A percentile compares a stretch with the other conserved stretches of the same genome.
phyloP scores from a whole-genome alignment of 2,113 vertebrate genomes.

The Aptenodytes forsteri region DNA sequence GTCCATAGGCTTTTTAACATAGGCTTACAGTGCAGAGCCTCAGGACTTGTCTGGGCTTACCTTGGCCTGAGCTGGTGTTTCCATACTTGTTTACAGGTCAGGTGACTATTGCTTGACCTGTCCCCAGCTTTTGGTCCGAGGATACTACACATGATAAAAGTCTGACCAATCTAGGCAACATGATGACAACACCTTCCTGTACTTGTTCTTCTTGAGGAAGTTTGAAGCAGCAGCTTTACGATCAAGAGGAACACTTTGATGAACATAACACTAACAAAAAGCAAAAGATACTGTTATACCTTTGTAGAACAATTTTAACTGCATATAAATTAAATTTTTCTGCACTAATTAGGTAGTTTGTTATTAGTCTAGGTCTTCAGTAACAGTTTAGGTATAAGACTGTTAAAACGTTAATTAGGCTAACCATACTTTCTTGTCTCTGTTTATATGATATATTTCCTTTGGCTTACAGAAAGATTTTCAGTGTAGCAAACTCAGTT shows the following conservation, averaged over 20 bases:
- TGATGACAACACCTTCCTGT: neutral
- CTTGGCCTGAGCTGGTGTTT: neutral
- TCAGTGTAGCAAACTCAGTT: neutral
- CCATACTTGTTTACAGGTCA: neutral
- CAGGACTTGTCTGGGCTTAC: neutral
- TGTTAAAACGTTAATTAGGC: neutral
- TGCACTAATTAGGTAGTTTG: neutral
- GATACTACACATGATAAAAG: neutral
- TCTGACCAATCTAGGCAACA: neutral
- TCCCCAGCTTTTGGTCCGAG: neutral
- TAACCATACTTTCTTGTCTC: neutral
- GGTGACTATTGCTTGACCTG: neutral
- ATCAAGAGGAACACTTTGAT: neutral
- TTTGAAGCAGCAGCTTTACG: neutral
- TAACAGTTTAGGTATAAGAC: neutral
- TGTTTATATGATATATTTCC: neutral
- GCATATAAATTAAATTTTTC: neutral
- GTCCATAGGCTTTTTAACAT: neutral
- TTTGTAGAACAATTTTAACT: neutral
- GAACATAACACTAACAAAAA: neutral
- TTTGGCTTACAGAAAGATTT: neutral
- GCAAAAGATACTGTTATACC: neutral
- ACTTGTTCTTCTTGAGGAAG: neutral
- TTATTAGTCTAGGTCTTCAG: neutral
- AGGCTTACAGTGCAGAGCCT: neutral